Evolutionary conservation across 2,888 invertebrate genomes (phyloP).

Genomic region (Bembecia ichneumoniformis): DNA sequence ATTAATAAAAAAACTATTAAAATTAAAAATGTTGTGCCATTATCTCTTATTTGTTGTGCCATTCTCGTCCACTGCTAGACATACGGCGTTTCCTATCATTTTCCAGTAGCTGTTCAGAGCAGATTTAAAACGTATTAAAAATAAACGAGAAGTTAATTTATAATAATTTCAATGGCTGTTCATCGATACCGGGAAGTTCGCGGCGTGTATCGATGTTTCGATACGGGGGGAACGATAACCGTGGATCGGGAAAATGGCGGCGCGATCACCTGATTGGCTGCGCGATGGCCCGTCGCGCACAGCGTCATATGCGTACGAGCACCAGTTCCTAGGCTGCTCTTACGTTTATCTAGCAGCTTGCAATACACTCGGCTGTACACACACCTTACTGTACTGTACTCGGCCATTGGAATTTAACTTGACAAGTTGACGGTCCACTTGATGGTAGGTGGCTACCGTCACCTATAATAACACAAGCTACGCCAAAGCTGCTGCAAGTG

Average conservation of each 20-base stretch:
- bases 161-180: not conserved
- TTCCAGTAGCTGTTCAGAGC: too few relatives aligned
- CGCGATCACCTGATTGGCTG: not conserved
- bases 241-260: not conserved
- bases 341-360: slow-evolving; percentile 24
- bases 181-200: not conserved
- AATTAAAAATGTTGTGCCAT: too few relatives aligned
- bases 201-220: not conserved
- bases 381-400: not conserved
- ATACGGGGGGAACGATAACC: not conserved
- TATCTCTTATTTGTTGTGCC: too few relatives aligned
- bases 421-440: too few relatives aligned
- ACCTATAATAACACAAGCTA: too few relatives aligned
- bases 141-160: not conserved
- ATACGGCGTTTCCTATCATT: too few relatives aligned
- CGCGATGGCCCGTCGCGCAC: not conserved
- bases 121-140: too few relatives aligned
- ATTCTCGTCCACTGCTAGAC: too few relatives aligned
- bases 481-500: too few relatives aligned
- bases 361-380: slow-evolving; percentile 3
- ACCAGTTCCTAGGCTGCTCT: not conserved
- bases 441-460: too few relatives aligned
- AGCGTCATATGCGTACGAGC: not conserved
- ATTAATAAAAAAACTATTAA: too few relatives aligned
- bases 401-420: too few relatives aligned